Base-by-base conservation (phyloP, 92 coral and sea anemone species). In the Ricordea florida region DNA sequence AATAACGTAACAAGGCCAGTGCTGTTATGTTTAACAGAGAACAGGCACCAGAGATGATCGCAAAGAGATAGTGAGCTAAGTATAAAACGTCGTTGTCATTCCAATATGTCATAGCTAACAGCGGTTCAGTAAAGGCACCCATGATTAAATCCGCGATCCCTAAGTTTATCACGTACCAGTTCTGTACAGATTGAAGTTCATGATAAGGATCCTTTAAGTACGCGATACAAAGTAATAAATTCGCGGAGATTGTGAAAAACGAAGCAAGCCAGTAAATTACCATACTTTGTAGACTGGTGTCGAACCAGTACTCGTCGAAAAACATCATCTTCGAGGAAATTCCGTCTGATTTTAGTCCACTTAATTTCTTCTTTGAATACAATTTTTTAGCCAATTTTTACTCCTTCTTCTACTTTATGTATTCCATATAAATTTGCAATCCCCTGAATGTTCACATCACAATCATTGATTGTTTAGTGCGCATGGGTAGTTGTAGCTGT, bases 231-330 rank as follows among this genome's bases (percentile, higher is more conserved):
- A 91, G 90, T 14, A 91, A 42, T 2, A 57, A 42, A 47, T 91
- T 91, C 0, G 82, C 90, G 25, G 23, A 26, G 6, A 87, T 46
- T 2, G 97, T 91, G 78, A 91, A 62, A 1, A 44, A 21, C 6
- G 97, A 70, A 7, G 66, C 80, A 0, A 84, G 6, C 1, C 30
- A 1, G 51, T 91, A 91, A 3, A 85, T 79, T 6, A 76, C 48
- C 0, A 83, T 60, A 23, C 90, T 65, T 1, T 51, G 57, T 0
- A 79, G 61, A 10, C 76, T 78, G 10, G 87, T 78, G 6, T 74
- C 40, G 63, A 91, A 91, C 90, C 90, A 91, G 42, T 91, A 91
- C 1, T 75, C 90, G 20, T 87, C 67, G 64, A 66, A 91, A 29
- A 91, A 91, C 87, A 91, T 88, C 21, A 41, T 43, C 7, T 50